Base-by-base conservation (phyloP, 1,140 invertebrate species). In the Saxidomus purpurata region DNA sequence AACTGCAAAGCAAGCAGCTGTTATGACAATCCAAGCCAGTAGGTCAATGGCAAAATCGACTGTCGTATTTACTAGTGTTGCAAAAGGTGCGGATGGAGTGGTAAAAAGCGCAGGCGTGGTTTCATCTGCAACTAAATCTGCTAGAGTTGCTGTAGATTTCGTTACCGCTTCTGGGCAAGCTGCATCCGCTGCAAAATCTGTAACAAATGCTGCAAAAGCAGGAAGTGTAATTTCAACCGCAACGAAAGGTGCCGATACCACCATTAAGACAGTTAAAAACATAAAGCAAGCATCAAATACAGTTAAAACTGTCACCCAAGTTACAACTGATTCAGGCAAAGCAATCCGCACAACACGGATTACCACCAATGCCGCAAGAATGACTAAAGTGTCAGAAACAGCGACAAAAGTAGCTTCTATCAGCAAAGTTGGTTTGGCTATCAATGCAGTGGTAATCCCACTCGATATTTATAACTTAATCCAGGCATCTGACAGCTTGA, bases 391-490 rank as follows among this genome's bases (percentile, higher is more conserved):
- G 1, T 28, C 67, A 9, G 3, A 43, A 40, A 71, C 67, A 38
- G 67, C 38, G 1, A 71, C 67, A 43, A 71, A 38, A 34, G 67
- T 34, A 6, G 67, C 67, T 71, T 71, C 67, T 6, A 40, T 71
- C 1, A 71, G 67, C n/a, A 71, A 71, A 71, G 34, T 71, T 17
- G 67, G 67, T 1, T 15, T 71, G 0, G 36, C 36, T 22, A 40
- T 71, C 1, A 71, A 43, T 71, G 67, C 36, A 40, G 67, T 40
- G 34, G 67, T 43, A 38, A 71, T 71, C 38, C 67, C 67, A 22
- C 36, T 71, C 19, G 67, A 71, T 71, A 40, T 71, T 40, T 71
- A 71, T 34, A 71, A 71, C 38, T 71, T 71, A 25, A 34, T 71
- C 34, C 19, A 19, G 1, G 67, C 67, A 19, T 15, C 34, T 40